Conservation (phyloP, 2,113 vertebrate genomes). For the Forbesichthys papilliferus region DNA sequence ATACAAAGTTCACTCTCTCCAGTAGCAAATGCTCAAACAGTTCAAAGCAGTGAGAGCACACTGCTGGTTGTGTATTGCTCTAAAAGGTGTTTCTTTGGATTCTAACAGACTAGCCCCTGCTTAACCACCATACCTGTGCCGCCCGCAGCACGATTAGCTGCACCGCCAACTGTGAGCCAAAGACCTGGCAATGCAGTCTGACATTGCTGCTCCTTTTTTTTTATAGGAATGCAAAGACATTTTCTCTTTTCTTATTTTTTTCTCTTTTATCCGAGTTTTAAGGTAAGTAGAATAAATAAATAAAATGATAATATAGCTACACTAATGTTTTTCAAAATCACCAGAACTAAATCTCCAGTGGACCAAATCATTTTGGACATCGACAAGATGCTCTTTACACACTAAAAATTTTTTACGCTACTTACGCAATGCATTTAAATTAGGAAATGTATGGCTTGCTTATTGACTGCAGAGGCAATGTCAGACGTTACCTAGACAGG, state of each 20-base stretch:
- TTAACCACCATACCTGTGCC: conserved; percentile 43
- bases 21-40: conserved; percentile 2
- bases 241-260: no score
- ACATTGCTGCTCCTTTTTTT: conserved; percentile 11
- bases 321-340: not conserved
- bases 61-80: conserved; percentile 30
- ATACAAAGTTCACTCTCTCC: not conserved
- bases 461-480: conserved; percentile 14
- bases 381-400: not conserved
- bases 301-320: no score
- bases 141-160: conserved; percentile 25
- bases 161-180: conserved; percentile 27
- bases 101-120: conserved; percentile 46
- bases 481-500: conserved; percentile 45
- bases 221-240: not conserved
- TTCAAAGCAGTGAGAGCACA: conserved; percentile 27
- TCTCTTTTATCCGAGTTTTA: no score
- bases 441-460: conserved; percentile 19
- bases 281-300: no score
- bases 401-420: not conserved
- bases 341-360: not conserved
- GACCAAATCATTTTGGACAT: not conserved
- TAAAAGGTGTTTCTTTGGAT: conserved; percentile 37
- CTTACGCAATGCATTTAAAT: conserved; percentile 17
- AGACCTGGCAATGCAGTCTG: conserved; percentile 34